Evolutionary conservation across 1,140 invertebrate genomes (phyloP).

Genomic region (Drosophila nasuta): DNA sequence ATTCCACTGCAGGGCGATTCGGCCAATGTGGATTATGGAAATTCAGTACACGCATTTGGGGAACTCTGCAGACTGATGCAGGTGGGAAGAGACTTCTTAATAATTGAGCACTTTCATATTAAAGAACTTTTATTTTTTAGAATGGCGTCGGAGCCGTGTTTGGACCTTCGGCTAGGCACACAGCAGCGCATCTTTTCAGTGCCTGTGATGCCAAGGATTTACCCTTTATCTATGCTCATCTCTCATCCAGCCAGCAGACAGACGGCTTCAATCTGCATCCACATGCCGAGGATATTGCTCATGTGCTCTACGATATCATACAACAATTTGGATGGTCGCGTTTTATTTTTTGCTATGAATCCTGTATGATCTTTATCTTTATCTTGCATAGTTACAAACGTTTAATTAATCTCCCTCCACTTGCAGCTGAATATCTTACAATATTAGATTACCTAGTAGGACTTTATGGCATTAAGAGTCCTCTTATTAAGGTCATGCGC

Average conservation of each 20-base stretch:
- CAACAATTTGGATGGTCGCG: slow-evolving; percentile 91
- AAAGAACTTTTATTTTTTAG: slow-evolving; percentile 76
- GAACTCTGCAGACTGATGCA: slow-evolving; percentile 84
- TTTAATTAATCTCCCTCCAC: not conserved
- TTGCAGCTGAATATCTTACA: slow-evolving; percentile 87
- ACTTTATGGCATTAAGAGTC: slow-evolving; percentile 87
- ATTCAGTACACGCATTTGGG: slow-evolving; percentile 82
- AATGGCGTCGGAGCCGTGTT: slow-evolving; percentile 91
- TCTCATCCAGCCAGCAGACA: slow-evolving; percentile 86
- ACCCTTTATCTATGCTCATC: slow-evolving; percentile 92
- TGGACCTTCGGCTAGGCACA: slow-evolving; percentile 89
- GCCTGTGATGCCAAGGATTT: slow-evolving; percentile 95
- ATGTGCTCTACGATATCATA: slow-evolving; percentile 91
- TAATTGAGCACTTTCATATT: slow-evolving; percentile 28
- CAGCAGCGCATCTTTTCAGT: slow-evolving; percentile 92
- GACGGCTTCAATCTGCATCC: slow-evolving; percentile 93
- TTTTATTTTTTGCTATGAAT: slow-evolving; percentile 95
- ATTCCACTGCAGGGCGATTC: slow-evolving; percentile 62
- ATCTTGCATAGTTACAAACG: too few species aligned
- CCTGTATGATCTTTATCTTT: slow-evolving; percentile 48
- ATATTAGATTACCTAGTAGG: slow-evolving; percentile 91
- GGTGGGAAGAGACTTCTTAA: slow-evolving; percentile 48
- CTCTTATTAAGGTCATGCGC: slow-evolving; percentile 87
- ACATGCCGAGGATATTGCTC: slow-evolving; percentile 89
- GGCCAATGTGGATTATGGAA: slow-evolving; percentile 67